Evolutionary conservation across 2,888 invertebrate genomes (phyloP).

Genomic region (Eupithecia centaureata): DNA sequence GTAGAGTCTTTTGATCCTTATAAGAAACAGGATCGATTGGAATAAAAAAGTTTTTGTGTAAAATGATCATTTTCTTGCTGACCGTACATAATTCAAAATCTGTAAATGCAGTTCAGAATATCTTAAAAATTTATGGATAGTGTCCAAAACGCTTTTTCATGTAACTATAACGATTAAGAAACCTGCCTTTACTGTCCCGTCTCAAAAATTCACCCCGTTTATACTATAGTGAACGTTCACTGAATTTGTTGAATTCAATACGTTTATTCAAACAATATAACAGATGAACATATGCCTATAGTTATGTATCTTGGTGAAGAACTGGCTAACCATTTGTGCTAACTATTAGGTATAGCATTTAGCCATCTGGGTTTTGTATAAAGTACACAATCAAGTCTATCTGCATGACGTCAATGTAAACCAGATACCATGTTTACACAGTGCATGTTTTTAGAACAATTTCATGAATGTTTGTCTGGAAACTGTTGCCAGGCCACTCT

Average conservation of each 20-base stretch:
- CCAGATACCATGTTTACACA: neutral
- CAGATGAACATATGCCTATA: neutral
- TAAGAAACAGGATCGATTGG: too few relatives aligned
- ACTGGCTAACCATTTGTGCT: neutral
- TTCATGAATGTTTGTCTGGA: neutral
- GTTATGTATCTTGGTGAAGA: neutral
- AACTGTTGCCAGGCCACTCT: neutral
- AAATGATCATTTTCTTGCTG: too few relatives aligned
- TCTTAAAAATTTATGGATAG: too few relatives aligned
- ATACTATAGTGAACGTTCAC: too few relatives aligned
- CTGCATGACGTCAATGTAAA: neutral
- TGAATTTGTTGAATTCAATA: neutral
- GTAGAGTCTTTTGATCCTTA: too few relatives aligned
- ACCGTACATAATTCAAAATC: too few relatives aligned
- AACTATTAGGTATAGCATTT: neutral
- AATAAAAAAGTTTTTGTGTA: too few relatives aligned
- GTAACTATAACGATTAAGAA: too few relatives aligned
- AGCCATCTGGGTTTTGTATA: neutral
- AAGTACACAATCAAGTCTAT: neutral
- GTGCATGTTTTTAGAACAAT: neutral
- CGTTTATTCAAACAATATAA: neutral
- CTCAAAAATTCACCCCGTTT: too few relatives aligned
- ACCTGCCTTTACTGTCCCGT: too few relatives aligned
- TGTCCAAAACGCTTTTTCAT: too few relatives aligned
- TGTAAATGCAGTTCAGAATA: too few relatives aligned